These are phyloP conservation scores for Chitala chitala DNA, from an alignment of 2,113 vertebrate genomes.

Conservation along the genomic window DNA sequence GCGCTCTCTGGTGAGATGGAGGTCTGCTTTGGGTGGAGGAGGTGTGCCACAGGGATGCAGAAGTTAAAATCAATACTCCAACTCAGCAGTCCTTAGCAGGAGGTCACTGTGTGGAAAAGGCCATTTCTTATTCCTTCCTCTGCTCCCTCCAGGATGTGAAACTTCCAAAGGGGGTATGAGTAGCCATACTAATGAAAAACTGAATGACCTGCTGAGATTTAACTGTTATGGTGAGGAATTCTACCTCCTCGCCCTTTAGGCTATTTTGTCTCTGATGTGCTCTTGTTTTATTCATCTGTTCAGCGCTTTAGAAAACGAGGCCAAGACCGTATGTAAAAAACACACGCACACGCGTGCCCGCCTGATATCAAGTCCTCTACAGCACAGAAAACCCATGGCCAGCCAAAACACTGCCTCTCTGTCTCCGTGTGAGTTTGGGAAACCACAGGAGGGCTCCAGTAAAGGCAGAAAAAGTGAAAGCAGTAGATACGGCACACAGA, in stretches of 20 bases:
- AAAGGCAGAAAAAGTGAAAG: too few species aligned
- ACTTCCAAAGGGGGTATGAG: neutral
- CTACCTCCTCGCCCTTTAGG: constrained; percentile 16
- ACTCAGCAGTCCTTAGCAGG: too few species aligned
- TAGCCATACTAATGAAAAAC: constrained; percentile 3
- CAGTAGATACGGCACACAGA: too few species aligned
- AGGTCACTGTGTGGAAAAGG: neutral
- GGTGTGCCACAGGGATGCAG: neutral
- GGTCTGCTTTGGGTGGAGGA: too few species aligned
- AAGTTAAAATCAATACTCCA: constrained; percentile 13
- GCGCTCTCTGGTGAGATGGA: too few species aligned
- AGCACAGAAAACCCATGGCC: too few species aligned
- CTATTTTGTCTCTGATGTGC: constrained; percentile 27
- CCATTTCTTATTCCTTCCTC: neutral
- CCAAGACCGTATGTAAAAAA: too few species aligned
- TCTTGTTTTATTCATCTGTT: constrained; percentile 10
- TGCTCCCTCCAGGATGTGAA: neutral
- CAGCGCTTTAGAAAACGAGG: constrained; percentile 14
- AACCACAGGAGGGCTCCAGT: too few species aligned
- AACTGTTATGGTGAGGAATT: neutral
- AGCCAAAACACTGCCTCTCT: too few species aligned
- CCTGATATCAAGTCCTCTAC: too few species aligned
- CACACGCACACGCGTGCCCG: too few species aligned
- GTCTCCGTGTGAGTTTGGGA: too few species aligned
- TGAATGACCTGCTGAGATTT: neutral